Evolutionary conservation across 2,888 invertebrate genomes (phyloP).

Genomic region (Dicranocentrus wangi): DNA sequence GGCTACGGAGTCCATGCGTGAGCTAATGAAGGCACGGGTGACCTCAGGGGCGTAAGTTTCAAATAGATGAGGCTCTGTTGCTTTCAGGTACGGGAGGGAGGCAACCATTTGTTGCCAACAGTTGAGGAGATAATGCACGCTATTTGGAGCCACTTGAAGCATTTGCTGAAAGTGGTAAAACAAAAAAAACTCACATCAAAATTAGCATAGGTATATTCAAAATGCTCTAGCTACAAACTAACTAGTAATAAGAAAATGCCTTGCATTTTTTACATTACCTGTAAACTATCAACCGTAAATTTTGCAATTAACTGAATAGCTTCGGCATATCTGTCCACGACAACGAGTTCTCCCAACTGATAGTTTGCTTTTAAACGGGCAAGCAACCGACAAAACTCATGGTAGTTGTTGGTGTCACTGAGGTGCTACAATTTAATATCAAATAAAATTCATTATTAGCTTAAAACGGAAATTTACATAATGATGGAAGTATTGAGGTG

Average conservation of each 20-base stretch:
- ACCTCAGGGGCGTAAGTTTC: slow-evolving; percentile 98
- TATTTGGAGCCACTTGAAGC: slow-evolving; percentile 99
- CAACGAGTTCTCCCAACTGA: slow-evolving; percentile 96
- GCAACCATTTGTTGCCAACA: slow-evolving; percentile 99
- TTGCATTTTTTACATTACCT: too few species aligned
- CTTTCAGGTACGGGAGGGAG: slow-evolving; percentile 97
- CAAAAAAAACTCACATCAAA: neutral
- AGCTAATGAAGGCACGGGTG: slow-evolving; percentile 95
- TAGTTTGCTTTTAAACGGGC: slow-evolving; percentile 98
- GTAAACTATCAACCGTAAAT: slow-evolving; percentile 96
- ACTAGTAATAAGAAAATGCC: too few species aligned
- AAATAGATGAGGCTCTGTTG: slow-evolving; percentile 93
- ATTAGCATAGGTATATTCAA: slow-evolving; percentile 21
- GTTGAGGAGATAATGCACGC: slow-evolving; percentile 95
- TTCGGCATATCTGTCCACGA: slow-evolving; percentile 95
- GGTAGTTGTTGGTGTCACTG: slow-evolving; percentile 95
- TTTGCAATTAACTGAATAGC: slow-evolving; percentile 96
- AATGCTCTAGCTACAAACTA: too few species aligned
- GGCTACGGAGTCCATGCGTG: slow-evolving; percentile 92
- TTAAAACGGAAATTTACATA: neutral
- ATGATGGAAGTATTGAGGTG: neutral
- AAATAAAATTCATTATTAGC: neutral
- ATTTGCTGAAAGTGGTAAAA: slow-evolving; percentile 79
- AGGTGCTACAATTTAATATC: slow-evolving; percentile 79
- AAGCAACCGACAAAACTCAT: slow-evolving; percentile 97